A percentile compares a stretch with the other conserved stretches of the same genome.
Evolutionary conservation across 2,797 vertebrate genomes (phyloP).

Genomic region (Gadopsis bispinosus): DNA sequence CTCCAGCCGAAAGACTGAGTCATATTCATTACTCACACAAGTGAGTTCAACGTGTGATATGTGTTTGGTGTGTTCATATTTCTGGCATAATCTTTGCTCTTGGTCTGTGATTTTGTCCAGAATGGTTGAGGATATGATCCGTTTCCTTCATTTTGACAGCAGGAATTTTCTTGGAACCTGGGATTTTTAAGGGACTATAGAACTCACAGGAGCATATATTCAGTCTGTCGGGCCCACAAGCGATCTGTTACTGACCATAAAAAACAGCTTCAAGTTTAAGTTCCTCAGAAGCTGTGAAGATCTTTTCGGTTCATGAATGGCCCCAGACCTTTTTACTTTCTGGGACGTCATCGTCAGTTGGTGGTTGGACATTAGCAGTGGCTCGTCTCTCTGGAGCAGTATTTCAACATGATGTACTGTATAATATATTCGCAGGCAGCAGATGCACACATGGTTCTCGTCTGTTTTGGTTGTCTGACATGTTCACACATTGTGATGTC

Average conservation of each 20-base stretch:
- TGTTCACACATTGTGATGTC: neutral
- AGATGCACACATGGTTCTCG: neutral
- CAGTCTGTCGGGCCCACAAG: neutral
- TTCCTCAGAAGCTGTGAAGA: neutral
- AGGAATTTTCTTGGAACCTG: neutral
- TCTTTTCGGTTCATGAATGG: neutral
- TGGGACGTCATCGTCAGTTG: no score
- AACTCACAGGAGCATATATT: neutral
- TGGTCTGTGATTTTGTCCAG: neutral
- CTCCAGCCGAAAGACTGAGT: constrained; percentile 11
- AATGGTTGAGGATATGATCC: neutral
- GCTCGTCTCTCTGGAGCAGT: neutral
- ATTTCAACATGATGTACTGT: neutral
- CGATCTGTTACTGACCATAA: neutral
- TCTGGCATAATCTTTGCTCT: constrained; percentile 1
- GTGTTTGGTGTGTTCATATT: constrained; percentile 7
- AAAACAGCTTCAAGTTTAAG: neutral
- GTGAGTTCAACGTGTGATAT: constrained; percentile 15
- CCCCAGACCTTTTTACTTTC: no score
- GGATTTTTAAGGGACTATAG: neutral
- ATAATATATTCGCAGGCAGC: neutral
- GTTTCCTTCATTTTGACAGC: neutral
- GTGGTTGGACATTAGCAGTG: neutral
- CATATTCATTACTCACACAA: constrained; percentile 14
- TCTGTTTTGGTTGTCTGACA: neutral